Base-by-base conservation (phyloP, 2,888 invertebrate genomes). In the Keiferia lycopersicella region DNA sequence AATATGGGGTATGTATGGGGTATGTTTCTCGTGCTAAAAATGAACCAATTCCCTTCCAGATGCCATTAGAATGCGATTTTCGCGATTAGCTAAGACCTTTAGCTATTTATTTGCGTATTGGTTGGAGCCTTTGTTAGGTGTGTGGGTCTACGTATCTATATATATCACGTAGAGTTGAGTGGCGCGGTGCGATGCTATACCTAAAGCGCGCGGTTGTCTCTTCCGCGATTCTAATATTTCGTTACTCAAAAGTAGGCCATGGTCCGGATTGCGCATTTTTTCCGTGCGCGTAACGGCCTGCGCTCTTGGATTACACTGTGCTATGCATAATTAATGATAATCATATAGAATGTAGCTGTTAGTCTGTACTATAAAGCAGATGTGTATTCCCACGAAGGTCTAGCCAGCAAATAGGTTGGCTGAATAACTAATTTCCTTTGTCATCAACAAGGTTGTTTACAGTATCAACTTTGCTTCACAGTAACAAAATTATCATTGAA, bases 211-310 rank as follows among this genome's bases (percentile, higher is more conserved):
- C 74, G 73, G 77, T 78, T 34, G 34, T 71, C 74, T 86, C 89
- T 91, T 91, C 90, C 91, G 88, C 79, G 84, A 83, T 83, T 81
- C 81, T 84, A 77, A 74, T 84, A 89, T 91, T 91, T 91, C 91
- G 90, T 91, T 91, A 91, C 86, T 82, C 79, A 66, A 70, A 78
- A 86, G 83, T 91, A 88, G 91, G 91, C 91, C 91, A 91, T 75
- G 91, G 91, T 87, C 88, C 82, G 67, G 75, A 81, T 89, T 90
- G 87, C 90, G 86, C 77, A 83, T 86, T 84, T 87, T 86, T 82
- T 82, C 74, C 73, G 67, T 77, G 73, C 77, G 72, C 80, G 75
- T 76, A 74, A 79, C 76, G 79, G 75, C 76, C 78, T 74, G 75
- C 65, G 67, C 71, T 68, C 65, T 68, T 68, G 65, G 66, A 68